Conservation (phyloP, 2,888 invertebrate species). For the Coelopa pilipes region DNA sequence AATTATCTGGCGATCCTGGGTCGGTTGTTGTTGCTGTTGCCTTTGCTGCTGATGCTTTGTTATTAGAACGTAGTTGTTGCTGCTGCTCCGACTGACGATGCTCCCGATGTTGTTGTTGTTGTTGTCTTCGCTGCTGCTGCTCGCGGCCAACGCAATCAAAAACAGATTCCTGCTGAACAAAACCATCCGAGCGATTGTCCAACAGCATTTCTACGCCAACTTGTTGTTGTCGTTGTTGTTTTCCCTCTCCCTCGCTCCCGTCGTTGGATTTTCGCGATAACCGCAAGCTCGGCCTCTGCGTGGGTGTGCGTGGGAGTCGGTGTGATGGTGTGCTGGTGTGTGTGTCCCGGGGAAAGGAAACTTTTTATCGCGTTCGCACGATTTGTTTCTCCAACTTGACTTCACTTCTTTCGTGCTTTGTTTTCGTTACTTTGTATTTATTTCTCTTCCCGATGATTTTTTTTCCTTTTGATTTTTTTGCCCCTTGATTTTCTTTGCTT, state of each 20-base stretch:
- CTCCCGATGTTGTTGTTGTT: not conserved
- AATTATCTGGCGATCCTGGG: slow-evolving; percentile 35
- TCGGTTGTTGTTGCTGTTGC: not conserved
- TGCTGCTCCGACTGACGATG: too few species aligned
- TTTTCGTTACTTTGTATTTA: not conserved
- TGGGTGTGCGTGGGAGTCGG: too few species aligned
- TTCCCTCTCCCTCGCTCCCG: too few species aligned
- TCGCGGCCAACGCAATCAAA: not conserved
- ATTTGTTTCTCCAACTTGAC: not conserved
- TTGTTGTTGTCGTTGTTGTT: slow-evolving; percentile 7
- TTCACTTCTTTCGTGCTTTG: slow-evolving; percentile 1
- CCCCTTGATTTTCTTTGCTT: not conserved
- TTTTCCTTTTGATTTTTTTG: not conserved
- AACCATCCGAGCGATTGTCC: slow-evolving; percentile 19
- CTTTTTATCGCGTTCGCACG: too few species aligned
- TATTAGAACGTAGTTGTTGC: not conserved
- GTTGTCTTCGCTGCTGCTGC: not conserved
- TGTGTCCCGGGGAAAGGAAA: too few species aligned
- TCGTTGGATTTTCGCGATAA: too few species aligned
- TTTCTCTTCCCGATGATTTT: not conserved
- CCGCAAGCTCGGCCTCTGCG: too few species aligned
- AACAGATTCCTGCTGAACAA: slow-evolving; percentile 17
- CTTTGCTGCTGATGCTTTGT: slow-evolving; percentile 8
- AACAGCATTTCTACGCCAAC: slow-evolving; percentile 21
- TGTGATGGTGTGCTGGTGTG: too few species aligned